phyloP scores from a whole-genome alignment of 2,797 vertebrate genomes.

The Simalia tracyae region DNA sequence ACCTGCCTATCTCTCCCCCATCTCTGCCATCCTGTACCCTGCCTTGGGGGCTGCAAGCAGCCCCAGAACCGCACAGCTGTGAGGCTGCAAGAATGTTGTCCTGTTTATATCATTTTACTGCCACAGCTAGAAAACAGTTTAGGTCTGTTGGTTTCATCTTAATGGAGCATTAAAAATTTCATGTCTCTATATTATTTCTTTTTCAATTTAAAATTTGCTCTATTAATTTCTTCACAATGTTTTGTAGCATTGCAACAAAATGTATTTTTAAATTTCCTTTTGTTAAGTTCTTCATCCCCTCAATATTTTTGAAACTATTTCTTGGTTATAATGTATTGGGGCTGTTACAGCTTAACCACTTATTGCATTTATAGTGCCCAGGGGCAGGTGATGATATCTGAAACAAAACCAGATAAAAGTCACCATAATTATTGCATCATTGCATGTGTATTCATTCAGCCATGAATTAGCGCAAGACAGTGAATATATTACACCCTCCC shows the following conservation, averaged over 20 bases:
- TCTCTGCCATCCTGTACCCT: too few relatives aligned
- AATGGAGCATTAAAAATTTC: background rate
- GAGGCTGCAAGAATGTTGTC: background rate
- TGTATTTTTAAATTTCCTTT: background rate
- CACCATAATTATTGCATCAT: background rate
- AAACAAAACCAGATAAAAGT: background rate
- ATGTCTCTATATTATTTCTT: conserved; percentile 8
- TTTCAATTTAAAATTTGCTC: background rate
- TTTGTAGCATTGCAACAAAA: background rate
- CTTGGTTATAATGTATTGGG: background rate
- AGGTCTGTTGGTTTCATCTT: background rate
- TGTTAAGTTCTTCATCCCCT: too few relatives aligned
- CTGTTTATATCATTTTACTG: conserved; percentile 32
- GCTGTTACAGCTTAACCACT: background rate
- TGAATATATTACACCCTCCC: background rate
- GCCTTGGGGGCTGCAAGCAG: too few relatives aligned
- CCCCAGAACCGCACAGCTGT: too few relatives aligned
- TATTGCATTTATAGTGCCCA: background rate
- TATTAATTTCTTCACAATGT: background rate
- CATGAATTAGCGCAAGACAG: background rate
- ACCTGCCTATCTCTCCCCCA: too few relatives aligned
- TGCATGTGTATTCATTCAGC: background rate
- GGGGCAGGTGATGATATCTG: background rate
- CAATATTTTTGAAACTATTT: background rate
- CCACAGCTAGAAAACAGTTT: conserved; percentile 37